Percentiles rank a stretch among this genome's conserved stretches.
phyloP scores from a whole-genome alignment of 2,797 vertebrate species.

The Ptychobarbus kaznakovi region DNA sequence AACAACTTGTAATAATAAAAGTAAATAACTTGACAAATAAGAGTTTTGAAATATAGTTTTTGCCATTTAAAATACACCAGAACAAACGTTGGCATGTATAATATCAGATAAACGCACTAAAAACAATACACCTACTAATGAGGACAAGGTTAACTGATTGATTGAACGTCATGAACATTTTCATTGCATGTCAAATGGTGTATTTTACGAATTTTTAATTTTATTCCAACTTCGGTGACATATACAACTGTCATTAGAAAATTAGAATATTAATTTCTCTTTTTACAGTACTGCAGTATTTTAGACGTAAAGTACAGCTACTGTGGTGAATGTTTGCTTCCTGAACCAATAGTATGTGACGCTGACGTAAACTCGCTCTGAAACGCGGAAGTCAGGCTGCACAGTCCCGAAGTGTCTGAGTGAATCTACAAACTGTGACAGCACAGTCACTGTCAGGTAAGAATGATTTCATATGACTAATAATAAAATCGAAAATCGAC shows the following conservation, averaged over 20 bases:
- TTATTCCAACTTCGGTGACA: background rate
- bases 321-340: background rate
- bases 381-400: slow-evolving; percentile 37
- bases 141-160: background rate
- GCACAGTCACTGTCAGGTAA: background rate
- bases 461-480: background rate
- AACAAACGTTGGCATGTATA: background rate
- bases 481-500: background rate
- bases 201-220: background rate
- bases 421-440: slow-evolving; percentile 30
- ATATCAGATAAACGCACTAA: background rate
- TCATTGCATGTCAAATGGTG: background rate
- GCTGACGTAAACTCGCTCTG: slow-evolving; percentile 8
- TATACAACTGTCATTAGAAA: background rate
- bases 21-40: background rate
- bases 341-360: background rate
- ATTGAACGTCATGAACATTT: background rate
- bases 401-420: background rate
- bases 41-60: background rate
- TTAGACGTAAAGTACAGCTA: background rate
- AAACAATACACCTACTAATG: background rate
- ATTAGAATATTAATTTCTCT: background rate
- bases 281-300: background rate
- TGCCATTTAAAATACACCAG: background rate
- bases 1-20: background rate